A percentile compares a stretch with the other conserved stretches of the same genome.
These are phyloP conservation scores for Podotricha telesiphe DNA, from an alignment of 2,888 invertebrate species.

Conservation along the genomic window DNA sequence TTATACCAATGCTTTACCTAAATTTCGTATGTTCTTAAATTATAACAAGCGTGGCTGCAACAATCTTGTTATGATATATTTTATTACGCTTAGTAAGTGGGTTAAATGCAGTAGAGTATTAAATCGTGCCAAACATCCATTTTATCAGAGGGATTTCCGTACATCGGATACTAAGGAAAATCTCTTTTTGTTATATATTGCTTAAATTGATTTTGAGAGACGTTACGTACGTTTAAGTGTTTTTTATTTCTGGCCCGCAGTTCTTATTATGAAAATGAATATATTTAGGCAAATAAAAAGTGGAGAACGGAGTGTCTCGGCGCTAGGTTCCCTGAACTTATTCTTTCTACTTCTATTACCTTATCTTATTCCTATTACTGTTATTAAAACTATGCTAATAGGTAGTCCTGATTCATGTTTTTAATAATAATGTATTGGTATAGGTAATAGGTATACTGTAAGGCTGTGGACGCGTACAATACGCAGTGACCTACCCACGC, in stretches of 20 bases:
- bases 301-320: too few species aligned
- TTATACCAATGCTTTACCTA: not conserved
- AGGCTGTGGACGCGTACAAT: too few species aligned
- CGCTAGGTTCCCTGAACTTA: too few species aligned
- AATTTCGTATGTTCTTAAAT: not conserved
- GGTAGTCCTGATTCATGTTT: too few species aligned
- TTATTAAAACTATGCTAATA: too few species aligned
- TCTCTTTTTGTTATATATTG: constrained; percentile 28
- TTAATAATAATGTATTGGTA: too few species aligned
- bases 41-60: constrained; percentile 15
- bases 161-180: constrained; percentile 35
- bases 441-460: too few species aligned
- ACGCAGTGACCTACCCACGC: too few species aligned
- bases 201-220: constrained; percentile 13
- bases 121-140: constrained; percentile 47
- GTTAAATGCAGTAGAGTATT: constrained; percentile 56
- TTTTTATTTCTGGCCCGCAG: not conserved
- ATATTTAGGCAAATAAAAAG: too few species aligned
- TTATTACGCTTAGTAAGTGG: constrained; percentile 60
- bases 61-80: constrained; percentile 49
- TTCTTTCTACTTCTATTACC: too few species aligned
- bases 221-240: constrained; percentile 1
- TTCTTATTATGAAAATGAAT: not conserved
- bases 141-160: constrained; percentile 41
- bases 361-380: too few species aligned